These are phyloP conservation scores for Urocyon cinereoargenteus DNA, from an alignment of 2,797 vertebrate genomes.

Conservation along the genomic window DNA sequence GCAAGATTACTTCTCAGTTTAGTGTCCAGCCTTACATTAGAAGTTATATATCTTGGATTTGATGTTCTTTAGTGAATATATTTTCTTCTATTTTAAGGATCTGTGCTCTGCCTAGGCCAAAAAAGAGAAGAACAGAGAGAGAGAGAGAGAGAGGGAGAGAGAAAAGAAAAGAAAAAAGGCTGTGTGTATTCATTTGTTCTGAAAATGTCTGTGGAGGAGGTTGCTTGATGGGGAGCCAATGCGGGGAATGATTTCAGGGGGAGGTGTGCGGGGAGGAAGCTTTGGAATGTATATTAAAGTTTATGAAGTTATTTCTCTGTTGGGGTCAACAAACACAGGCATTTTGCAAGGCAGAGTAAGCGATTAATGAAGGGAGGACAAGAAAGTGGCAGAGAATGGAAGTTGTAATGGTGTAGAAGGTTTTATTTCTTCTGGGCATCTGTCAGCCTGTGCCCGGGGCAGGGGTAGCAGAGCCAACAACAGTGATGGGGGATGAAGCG, in stretches of 20 bases:
- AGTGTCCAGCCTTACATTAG: conserved; percentile 53
- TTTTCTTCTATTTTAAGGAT: conserved; percentile 73
- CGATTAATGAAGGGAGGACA: not conserved
- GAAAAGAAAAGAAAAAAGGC: not conserved
- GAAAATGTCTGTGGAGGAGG: conserved; percentile 66
- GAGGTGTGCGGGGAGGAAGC: not conserved
- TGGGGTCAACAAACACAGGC: not conserved
- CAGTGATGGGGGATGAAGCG: not conserved
- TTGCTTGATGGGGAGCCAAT: not conserved
- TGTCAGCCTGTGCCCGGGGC: not conserved
- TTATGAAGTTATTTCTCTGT: not conserved
- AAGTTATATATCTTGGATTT: conserved; percentile 68
- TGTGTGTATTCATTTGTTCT: conserved; percentile 67
- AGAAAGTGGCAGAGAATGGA: not conserved
- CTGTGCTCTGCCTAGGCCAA: conserved; percentile 64
- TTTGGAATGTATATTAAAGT: not conserved
- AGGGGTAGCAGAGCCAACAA: not conserved
- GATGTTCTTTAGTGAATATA: conserved; percentile 56
- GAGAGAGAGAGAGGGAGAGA: too few relatives aligned
- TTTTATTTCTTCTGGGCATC: not conserved
- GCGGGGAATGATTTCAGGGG: conserved; percentile 18
- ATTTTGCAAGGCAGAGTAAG: conserved; percentile 39
- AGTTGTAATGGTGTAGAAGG: not conserved
- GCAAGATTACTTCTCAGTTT: conserved; percentile 66
- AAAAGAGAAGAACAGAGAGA: not conserved